Percentiles rank a stretch among this genome's conserved stretches.
phyloP scores from a whole-genome alignment of 1,140 invertebrate species.

The Lepidurus packardi region DNA sequence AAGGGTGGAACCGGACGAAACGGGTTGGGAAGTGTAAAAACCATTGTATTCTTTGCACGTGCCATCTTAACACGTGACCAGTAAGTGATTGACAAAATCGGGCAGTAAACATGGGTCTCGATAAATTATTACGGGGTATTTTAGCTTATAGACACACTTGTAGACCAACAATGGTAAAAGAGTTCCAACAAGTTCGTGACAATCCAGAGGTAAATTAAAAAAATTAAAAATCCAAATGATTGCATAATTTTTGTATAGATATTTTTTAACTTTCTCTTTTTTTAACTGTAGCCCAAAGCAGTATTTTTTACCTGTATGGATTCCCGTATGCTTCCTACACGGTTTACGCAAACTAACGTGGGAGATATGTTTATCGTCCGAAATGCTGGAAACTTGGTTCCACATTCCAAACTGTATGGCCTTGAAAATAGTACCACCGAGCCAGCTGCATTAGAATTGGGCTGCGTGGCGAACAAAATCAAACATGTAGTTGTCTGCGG shows the following conservation, averaged over 20 bases:
- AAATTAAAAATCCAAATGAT: conserved; percentile 31
- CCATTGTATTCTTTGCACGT: not conserved
- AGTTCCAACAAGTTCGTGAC: conserved; percentile 78
- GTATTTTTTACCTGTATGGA: conserved; percentile 97
- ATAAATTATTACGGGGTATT: conserved; percentile 77
- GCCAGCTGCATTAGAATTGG: conserved; percentile 87
- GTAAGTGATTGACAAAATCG: not conserved
- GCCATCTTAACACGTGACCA: not conserved
- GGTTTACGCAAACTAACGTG: conserved; percentile 90
- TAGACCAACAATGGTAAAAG: conserved; percentile 76
- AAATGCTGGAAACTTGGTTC: conserved; percentile 90
- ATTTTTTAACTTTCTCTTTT: conserved; percentile 23
- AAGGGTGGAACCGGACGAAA: not conserved
- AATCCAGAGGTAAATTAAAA: conserved; percentile 68
- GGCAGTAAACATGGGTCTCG: conserved; percentile 52
- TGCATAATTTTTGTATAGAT: conserved; percentile 25
- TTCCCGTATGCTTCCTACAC: conserved; percentile 88
- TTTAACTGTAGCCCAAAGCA: conserved; percentile 75
- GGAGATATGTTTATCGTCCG: conserved; percentile 96
- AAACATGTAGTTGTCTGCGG: conserved; percentile 91
- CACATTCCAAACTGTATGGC: conserved; percentile 78
- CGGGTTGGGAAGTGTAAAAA: not conserved
- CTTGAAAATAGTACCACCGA: conserved; percentile 85
- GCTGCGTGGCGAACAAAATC: conserved; percentile 87
- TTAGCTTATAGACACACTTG: conserved; percentile 77